A percentile compares a stretch with the other conserved stretches of the same genome.
Conservation (phyloP, 2,888 invertebrate genomes). For the Ormia ochracea region DNA sequence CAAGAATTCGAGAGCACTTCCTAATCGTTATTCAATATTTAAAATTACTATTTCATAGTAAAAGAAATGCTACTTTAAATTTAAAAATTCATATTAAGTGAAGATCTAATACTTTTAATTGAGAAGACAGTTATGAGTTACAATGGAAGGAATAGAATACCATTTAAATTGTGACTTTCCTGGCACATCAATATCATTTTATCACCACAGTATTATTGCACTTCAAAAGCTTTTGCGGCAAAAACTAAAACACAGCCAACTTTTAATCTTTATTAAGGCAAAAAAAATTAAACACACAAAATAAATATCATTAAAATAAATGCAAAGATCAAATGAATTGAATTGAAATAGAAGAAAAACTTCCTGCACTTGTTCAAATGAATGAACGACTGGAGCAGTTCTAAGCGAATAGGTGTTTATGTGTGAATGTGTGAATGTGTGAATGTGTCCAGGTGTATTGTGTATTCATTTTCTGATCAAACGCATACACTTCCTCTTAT, state of each 20-base stretch:
- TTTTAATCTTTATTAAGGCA: not conserved
- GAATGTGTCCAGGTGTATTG: conserved; percentile 6
- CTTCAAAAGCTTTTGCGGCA: conserved; percentile 19
- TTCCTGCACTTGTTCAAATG: conserved; percentile 46
- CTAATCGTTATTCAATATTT: no score
- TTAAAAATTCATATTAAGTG: no score
- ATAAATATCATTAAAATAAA: conserved; percentile 20
- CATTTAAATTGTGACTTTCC: not conserved
- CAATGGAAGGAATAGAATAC: no score
- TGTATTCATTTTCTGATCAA: conserved; percentile 11
- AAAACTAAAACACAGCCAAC: no score
- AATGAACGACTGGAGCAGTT: conserved; percentile 15
- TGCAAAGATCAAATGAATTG: conserved; percentile 47
- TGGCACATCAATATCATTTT: not conserved
- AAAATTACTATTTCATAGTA: no score
- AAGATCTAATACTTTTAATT: no score
- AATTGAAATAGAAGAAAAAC: conserved; percentile 19
- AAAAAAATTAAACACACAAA: conserved; percentile 18
- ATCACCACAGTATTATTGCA: conserved; percentile 3
- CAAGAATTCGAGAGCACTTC: no score
- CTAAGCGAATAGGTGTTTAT: conserved; percentile 24
- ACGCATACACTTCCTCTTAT: conserved; percentile 12
- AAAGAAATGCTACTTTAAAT: no score
- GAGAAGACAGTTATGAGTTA: no score
- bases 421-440: no score